These are phyloP conservation scores for Macrotus californicus DNA, from an alignment of 2,113 vertebrate species.

Conservation along the genomic window DNA sequence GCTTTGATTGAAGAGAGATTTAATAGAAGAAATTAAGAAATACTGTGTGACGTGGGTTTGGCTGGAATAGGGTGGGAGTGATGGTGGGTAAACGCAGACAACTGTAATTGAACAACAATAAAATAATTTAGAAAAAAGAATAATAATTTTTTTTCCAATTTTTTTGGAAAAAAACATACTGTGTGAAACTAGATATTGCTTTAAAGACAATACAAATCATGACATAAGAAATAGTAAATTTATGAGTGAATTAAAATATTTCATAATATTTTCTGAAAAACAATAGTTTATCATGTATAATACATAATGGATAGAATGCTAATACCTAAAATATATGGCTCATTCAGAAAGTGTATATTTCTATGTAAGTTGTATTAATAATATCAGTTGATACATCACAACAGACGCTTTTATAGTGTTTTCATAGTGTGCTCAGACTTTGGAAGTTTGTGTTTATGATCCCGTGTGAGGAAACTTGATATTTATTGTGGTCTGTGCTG, in stretches of 20 bases:
- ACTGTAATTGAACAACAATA: no score
- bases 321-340: neutral
- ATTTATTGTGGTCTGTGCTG: neutral
- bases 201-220: neutral
- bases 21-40: neutral
- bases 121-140: no score
- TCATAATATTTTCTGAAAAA: neutral
- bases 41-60: neutral
- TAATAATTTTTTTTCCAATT: no score
- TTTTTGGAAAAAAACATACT: no score
- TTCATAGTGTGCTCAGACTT: neutral
- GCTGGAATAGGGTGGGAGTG: no score
- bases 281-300: neutral
- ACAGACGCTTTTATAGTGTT: neutral
- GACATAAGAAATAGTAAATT: neutral
- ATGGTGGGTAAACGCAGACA: no score
- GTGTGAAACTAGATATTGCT: neutral
- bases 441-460: neutral
- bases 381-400: neutral
- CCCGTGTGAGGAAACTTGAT: accelerated
- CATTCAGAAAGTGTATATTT: neutral
- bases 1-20: neutral
- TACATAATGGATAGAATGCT: neutral
- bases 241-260: neutral
- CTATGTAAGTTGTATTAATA: neutral